Base-by-base conservation (phyloP, 2,888 invertebrate species). In the Drosophila rubida region DNA sequence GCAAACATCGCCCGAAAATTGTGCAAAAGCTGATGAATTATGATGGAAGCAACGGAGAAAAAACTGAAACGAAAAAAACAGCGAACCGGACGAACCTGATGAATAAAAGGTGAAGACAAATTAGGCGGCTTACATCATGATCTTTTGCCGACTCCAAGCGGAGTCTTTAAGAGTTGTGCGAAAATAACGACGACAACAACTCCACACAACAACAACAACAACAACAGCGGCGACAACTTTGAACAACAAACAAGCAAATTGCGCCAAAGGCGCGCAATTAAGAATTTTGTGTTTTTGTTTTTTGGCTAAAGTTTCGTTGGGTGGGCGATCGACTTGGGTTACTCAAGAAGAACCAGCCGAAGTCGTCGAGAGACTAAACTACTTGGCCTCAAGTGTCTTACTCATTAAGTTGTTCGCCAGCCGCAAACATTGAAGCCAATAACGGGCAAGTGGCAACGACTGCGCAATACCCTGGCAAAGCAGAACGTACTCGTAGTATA, bases 111-210 rank as follows among this genome's bases (percentile, higher is more conserved):
- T 87, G 85, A 70, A 69, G 76, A 78, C 80, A 87, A 87, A 82
- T 82, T 82, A 69, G 86, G 59, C 60, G 64, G 86, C 82, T 82
- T 87, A 82, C 82, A 82, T 82, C 87, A 82, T 74, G 74, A 64
- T 54, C 55, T 54, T 59, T 54, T 59, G 44, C 30, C 32, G 32
- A 41, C 53, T 27, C 32, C 11, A 32, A 32, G 14, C 35, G 35
- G 54, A 19, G 37, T 32, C 6, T 44, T 42, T 6, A 16, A 55
- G 46, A 59, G 45, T 60, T 65, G 39, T 70, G 48, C 44, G 44
- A 50, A 19, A 42, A 37, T 37, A 37, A 14, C 13, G 58, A 48
- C 35, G 30, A n/a, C 42, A 22, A 49, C 39, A 58, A 37, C 35
- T 25, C 25, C 4, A 25, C 41, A 57, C 32, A 37, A 51, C 35